Percentiles rank a stretch among this genome's conserved stretches.
Conservation (phyloP, 2,113 vertebrate genomes). For the Heterocephalus glaber region DNA sequence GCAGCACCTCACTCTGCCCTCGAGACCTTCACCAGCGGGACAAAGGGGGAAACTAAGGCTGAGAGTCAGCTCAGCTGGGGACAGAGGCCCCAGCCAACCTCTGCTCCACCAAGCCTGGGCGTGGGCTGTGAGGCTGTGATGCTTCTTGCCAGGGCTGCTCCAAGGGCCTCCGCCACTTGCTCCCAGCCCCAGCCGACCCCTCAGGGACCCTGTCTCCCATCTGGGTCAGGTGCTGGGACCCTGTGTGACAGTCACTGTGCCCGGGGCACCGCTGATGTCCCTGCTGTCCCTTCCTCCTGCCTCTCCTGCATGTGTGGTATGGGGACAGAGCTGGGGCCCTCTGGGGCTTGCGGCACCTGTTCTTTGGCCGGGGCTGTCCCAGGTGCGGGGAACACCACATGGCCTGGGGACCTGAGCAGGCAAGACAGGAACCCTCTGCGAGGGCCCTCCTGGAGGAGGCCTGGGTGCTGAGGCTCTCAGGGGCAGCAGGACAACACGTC, state of each 20-base stretch:
- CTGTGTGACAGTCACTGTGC: no score
- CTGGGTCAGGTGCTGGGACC: no score
- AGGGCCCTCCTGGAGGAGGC: no score
- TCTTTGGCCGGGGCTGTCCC: not conserved
- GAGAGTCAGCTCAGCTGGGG: not conserved
- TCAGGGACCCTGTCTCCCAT: not conserved
- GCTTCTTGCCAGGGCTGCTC: not conserved
- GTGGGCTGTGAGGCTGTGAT: accelerated
- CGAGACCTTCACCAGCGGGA: not conserved
- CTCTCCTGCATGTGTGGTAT: not conserved
- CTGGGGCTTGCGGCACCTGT: not conserved
- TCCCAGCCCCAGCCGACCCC: not conserved
- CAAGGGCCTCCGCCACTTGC: not conserved
- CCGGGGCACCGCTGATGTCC: not conserved
- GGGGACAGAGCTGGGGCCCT: not conserved
- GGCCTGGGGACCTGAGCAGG: not conserved
- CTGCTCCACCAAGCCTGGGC: not conserved
- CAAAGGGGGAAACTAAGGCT: not conserved
- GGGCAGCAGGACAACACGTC: not conserved
- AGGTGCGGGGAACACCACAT: not conserved
- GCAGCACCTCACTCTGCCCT: not conserved
- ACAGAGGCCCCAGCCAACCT: not conserved
- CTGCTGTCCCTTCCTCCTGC: not conserved
- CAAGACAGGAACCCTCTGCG: not conserved
- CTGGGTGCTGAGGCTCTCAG: not conserved